Conservation (phyloP, 2,888 invertebrate species). For the Tricholauxania praeusta region DNA sequence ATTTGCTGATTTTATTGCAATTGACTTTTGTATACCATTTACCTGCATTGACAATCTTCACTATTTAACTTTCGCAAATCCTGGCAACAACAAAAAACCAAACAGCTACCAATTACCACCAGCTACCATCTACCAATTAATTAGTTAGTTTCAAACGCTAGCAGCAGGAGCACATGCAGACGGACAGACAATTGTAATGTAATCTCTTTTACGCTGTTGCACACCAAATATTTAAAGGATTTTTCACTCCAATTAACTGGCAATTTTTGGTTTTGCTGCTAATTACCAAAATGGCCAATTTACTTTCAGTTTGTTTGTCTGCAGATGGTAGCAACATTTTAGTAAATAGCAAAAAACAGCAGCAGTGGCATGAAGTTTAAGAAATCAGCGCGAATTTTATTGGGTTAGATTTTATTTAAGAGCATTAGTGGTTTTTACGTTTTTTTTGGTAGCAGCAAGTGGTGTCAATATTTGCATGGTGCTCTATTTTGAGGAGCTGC, state of each 20-base stretch:
- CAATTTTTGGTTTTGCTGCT: slow-evolving; percentile 8
- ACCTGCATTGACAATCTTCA: slow-evolving; percentile 1
- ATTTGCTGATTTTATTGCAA: slow-evolving; percentile 3
- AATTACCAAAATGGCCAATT: slow-evolving; percentile 8
- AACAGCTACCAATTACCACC: not conserved
- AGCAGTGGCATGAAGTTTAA: too few relatives aligned
- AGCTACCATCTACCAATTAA: not conserved
- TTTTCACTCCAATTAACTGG: slow-evolving; percentile 1
- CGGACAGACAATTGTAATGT: not conserved
- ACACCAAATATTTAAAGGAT: not conserved
- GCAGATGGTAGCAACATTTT: not conserved
- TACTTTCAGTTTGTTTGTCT: not conserved
- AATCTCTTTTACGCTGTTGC: not conserved
- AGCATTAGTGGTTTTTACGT: too few relatives aligned
- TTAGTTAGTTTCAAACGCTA: too few relatives aligned
- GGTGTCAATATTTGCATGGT: too few relatives aligned
- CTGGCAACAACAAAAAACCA: not conserved
- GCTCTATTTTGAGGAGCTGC: too few relatives aligned
- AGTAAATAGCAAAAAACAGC: too few relatives aligned
- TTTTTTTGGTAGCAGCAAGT: too few relatives aligned
- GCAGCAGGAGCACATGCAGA: too few relatives aligned
- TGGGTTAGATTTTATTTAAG: too few relatives aligned
- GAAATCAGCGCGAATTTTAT: too few relatives aligned
- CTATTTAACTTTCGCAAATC: not conserved
- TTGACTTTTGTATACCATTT: not conserved